Evolutionary conservation across 2,888 invertebrate species (phyloP), one percentile per base, ranked within the genome.

Genomic region (Caenorhabditis wallacei): DNA sequence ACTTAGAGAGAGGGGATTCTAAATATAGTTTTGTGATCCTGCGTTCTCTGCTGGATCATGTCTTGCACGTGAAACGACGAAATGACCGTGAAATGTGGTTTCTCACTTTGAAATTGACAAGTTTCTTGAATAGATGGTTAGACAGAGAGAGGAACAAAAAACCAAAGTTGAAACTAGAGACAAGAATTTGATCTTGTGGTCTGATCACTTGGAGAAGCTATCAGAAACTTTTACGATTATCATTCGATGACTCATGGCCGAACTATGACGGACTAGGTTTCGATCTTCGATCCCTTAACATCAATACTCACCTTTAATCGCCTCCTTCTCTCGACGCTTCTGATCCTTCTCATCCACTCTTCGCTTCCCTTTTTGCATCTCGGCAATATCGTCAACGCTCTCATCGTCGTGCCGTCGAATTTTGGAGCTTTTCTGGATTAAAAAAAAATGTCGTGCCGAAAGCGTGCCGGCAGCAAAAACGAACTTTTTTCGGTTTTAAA

Each of bases 301-400:
- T n/a, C n/a, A n/a, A n/a, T n/a, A n/a, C 84, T 40, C 16, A 90
- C 90, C 89, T 84, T 84, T 84, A 26, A 86, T 83, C 18, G 84
- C 84, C 24, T 84, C 80, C 54, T 87, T 84, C 35, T 85, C 83
- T 51, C 78, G 53, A 18, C 72, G 80, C 26, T 66, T 74, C 30
- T 69, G 74, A 56, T 90, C 90, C 63, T 89, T 88, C 66, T 90
- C 90, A 54, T 86, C 89, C 5, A 84, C 80, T 13, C 87, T 88
- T 24, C 81, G 82, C 20, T 87, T 80, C 24, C 84, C 85, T 54
- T 88, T 88, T 71, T 88, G 88, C 88, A 88, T 88, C 79, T 87
- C 87, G 5, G 88, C 88, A 48, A 89, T 90, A 82, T 90, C 90
- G 46, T 90, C 90, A 3, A 90, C 79, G 53, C 87, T 86, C 80